Evolutionary conservation across 1,140 invertebrate genomes (phyloP), one percentile per base, ranked within the genome.

Genomic region (Subanguina moxae): DNA sequence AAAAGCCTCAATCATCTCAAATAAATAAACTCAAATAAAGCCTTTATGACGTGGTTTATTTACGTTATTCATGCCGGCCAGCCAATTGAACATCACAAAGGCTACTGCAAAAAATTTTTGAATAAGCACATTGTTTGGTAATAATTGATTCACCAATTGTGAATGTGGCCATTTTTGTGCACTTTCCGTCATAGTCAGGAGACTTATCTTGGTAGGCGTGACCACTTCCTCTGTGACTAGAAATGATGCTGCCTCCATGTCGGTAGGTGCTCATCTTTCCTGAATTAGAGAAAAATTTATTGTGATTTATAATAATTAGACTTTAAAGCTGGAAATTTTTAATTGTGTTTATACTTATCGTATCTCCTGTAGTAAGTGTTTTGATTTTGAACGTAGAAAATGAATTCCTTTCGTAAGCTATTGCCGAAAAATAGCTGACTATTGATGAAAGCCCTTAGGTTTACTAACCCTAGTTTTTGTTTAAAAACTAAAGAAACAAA

Each of bases 91-190:
- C 0, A 81, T 9, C 32, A 80, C 66, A 61, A 80, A 80, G 19
- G 80, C 77, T 13, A 67, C 46, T 38, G 32, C 11, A 38, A 38
- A 38, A n/a, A n/a, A n/a, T n/a, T 38, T 38, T 38, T 38, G 32
- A 38, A 38, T 5, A 38, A 38, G 11, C 11, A 5, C 32, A 38
- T 3, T 38, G 11, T 38, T 11, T 38, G 32, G 11, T 5, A 38
- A 38, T 38, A 38, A 11, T 38, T 5, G 32, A 38, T 11, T 38
- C 11, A 38, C 32, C 32, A 23, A 82, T 52, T 58, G 76, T 80
- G 27, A 80, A 75, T 1, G 82, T 28, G 7, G 80, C 79, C 79
- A 80, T 80, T 30, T 82, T 74, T 13, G 79, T 80, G 65, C 80
- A 82, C 58, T 80, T 79, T 70, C 57, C 69, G 48, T 64, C 43